Base-by-base conservation (phyloP, 2,888 invertebrate genomes). In the Chrysotoxum bicinctum region DNA sequence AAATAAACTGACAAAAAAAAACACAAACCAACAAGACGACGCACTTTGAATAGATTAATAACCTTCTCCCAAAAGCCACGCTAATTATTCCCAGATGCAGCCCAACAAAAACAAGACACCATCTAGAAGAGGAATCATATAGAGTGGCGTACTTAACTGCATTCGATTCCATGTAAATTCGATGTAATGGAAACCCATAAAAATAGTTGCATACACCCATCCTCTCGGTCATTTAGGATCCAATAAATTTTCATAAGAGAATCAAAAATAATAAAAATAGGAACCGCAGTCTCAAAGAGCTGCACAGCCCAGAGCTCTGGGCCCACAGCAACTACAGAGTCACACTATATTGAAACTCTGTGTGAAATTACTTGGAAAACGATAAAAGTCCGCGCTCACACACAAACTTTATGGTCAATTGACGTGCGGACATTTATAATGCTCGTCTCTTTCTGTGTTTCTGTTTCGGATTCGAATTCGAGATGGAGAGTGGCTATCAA, bases 161-260 rank as follows among this genome's bases (percentile, higher is more conserved):
- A 56, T 85, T 81, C 81, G 76, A 85, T 85, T 85, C 85, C 85
- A 74, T 81, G 85, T 85, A 85, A 85, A 85, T 85, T 85, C 85
- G 81, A 73, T 85, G 85, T 85, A 85, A 85, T 85, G 85, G 85
- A 85, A 85, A 85, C 81, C 76, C 85, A 85, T 85, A 85, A 85
- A 85, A 85, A 85, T 85, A 85, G 85, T 80, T 73, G 73, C 73
- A 50, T 80, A 85, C 81, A 72, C 52, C 26, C 60, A 30, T 43
- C 76, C 76, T 76, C 81, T 66, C 26, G 85, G 81, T 66, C 81
- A 85, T 85, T 85, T 81, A 85, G 72, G 85, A 85, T 85, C 68
- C 85, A 85, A 85, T 85, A 85, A 85, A 81, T 85, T 81, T 81
- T 85, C 81, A 85, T 85, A 85, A 73, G 73, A 75, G 74, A 79